Evolutionary conservation across 2,113 vertebrate species (phyloP).

Genomic region (Antigone vipio): DNA sequence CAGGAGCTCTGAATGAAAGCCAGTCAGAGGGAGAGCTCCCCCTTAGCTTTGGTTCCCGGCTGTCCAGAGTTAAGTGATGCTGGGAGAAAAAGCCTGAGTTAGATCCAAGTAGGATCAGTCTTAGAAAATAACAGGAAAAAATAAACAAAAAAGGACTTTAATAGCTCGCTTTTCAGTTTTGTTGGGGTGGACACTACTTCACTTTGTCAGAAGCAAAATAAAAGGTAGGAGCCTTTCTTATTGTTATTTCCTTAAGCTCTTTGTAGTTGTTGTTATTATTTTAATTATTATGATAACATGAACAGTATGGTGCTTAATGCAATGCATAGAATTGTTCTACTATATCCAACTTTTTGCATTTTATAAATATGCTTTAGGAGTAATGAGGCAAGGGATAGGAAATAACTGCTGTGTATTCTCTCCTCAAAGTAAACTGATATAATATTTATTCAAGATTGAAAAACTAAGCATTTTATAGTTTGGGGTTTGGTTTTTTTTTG

Average conservation of each 20-base stretch:
- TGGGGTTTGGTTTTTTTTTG: background rate
- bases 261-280: background rate
- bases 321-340: background rate
- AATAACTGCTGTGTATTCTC: background rate
- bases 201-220: conserved; percentile 60
- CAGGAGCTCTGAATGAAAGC: conserved; percentile 76
- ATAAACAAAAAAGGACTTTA: conserved; percentile 27
- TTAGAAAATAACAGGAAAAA: conserved; percentile 66
- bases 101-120: conserved; percentile 72
- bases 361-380: background rate
- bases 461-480: background rate
- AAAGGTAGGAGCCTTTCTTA: conserved; percentile 73
- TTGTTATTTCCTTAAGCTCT: background rate
- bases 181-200: conserved; percentile 65
- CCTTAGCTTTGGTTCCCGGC: conserved; percentile 65
- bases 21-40: conserved; percentile 70
- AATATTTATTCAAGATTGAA: background rate
- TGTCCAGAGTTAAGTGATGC: conserved; percentile 80
- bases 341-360: conserved; percentile 51
- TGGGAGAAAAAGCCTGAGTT: conserved; percentile 75
- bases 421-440: background rate
- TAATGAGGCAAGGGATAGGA: background rate
- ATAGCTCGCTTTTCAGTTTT: conserved; percentile 46
- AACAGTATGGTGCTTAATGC: background rate
- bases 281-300: background rate